Evolutionary conservation across 2,797 vertebrate genomes (phyloP).

Genomic region (Oryzias dopingdopingensis): DNA sequence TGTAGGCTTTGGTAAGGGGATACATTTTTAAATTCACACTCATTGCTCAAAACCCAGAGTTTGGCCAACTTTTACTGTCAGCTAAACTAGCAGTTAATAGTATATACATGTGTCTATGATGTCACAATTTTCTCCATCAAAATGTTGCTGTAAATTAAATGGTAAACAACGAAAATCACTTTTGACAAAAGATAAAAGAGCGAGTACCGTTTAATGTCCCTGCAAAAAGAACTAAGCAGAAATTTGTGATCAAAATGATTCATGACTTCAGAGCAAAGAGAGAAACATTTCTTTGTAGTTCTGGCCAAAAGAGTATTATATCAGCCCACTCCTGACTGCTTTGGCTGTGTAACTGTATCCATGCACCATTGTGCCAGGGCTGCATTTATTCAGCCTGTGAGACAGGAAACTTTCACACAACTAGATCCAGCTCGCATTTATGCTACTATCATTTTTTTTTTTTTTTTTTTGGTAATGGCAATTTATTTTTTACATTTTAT

Average conservation of each 20-base stretch:
- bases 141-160: not conserved
- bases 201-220: conserved; percentile 16
- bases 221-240: conserved; percentile 22
- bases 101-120: not conserved
- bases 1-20: no score
- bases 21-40: not conserved
- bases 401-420: conserved; percentile 20
- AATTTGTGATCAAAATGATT: conserved; percentile 39
- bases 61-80: not conserved
- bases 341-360: conserved; percentile 48
- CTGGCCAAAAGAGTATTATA: conserved; percentile 48
- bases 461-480: not conserved
- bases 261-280: conserved; percentile 43
- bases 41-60: not conserved
- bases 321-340: conserved; percentile 43
- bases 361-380: conserved; percentile 42
- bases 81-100: not conserved
- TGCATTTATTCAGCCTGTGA: conserved; percentile 24
- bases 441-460: not conserved
- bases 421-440: not conserved
- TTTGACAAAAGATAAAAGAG: conserved; percentile 4
- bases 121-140: not conserved
- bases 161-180: not conserved
- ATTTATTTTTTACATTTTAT: not conserved
- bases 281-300: conserved; percentile 46